Evolutionary conservation across 2,888 invertebrate genomes (phyloP).

Genomic region (Chironomus tentans): DNA sequence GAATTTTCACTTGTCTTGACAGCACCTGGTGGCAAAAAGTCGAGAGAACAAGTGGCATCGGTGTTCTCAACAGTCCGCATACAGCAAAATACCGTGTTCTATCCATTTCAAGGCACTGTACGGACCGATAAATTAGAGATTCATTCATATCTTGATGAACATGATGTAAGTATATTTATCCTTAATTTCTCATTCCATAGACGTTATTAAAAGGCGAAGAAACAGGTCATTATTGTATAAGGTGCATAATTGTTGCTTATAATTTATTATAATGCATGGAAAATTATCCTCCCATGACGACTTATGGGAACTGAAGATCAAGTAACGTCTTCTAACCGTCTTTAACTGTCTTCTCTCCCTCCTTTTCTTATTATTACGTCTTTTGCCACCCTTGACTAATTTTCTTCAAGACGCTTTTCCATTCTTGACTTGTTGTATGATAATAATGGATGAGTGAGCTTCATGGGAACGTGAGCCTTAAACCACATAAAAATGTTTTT

Average conservation of each 20-base stretch:
- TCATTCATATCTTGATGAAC: slow-evolving; percentile 70
- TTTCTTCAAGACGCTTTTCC: slow-evolving; percentile 21
- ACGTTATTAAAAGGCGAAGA: neutral
- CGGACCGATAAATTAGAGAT: slow-evolving; percentile 83
- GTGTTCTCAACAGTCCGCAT: slow-evolving; percentile 79
- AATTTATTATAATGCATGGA: neutral
- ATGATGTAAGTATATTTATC: slow-evolving; percentile 66
- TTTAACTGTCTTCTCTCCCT: neutral
- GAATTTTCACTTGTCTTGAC: slow-evolving; percentile 77
- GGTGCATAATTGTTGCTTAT: slow-evolving; percentile 27
- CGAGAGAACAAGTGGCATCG: slow-evolving; percentile 56
- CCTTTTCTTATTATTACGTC: too few relatives aligned
- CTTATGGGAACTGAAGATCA: slow-evolving; percentile 33
- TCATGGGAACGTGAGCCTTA: too few relatives aligned
- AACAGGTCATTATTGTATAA: slow-evolving; percentile 16
- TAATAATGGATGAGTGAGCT: neutral
- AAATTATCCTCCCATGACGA: slow-evolving; percentile 40
- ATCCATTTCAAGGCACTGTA: slow-evolving; percentile 88
- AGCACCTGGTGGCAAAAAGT: slow-evolving; percentile 36
- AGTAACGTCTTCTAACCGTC: slow-evolving; percentile 27
- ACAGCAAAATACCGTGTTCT: slow-evolving; percentile 72
- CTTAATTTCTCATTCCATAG: neutral
- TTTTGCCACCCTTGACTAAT: slow-evolving; percentile 15
- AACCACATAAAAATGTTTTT: too few relatives aligned
- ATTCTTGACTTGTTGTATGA: neutral